phyloP scores from a whole-genome alignment of 2,113 vertebrate genomes.

The Serilophus lunatus region DNA sequence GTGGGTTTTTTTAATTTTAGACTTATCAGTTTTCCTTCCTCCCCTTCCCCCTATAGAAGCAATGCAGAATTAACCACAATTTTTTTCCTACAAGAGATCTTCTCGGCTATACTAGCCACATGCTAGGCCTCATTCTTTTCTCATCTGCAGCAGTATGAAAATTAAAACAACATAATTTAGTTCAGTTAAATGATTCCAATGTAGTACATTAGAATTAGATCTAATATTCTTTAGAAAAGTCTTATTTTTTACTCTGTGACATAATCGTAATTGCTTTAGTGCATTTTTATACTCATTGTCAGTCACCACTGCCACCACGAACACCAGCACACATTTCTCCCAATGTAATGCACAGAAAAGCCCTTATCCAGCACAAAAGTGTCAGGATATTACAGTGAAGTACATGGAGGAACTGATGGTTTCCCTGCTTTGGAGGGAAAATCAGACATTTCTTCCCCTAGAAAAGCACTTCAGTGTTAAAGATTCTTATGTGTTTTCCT shows the following conservation, averaged over 20 bases:
- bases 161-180: background rate
- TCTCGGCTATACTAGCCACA: background rate
- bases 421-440: background rate
- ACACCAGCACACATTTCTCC: background rate
- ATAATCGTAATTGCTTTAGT: background rate
- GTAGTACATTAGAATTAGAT: background rate
- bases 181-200: background rate
- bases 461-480: background rate
- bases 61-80: background rate
- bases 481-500: background rate
- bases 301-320: background rate
- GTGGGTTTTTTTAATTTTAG: background rate
- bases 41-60: background rate
- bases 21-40: background rate
- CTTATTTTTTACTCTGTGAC: background rate
- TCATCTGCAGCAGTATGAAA: background rate
- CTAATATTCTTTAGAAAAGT: background rate
- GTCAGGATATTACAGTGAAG: background rate
- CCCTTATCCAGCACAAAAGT: background rate
- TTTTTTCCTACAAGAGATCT: background rate
- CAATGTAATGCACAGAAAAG: background rate
- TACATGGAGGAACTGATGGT: background rate
- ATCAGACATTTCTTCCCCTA: background rate
- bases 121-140: background rate
- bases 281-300: background rate